phyloP scores from a whole-genome alignment of 2,113 vertebrate species.

The Scopus umbretta region DNA sequence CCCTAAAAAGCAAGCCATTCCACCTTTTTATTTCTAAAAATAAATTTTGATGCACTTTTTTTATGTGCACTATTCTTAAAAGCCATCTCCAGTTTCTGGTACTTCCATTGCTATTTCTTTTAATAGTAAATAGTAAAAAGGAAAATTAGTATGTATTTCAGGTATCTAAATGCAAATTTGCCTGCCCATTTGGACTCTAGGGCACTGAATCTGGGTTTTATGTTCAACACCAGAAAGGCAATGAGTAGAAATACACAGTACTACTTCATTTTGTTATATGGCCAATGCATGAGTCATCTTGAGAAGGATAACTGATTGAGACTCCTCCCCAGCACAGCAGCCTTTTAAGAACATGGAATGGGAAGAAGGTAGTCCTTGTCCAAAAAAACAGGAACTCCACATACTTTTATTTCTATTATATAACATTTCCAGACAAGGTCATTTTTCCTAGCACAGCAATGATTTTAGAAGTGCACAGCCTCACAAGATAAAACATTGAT shows the following conservation, averaged over 20 bases:
- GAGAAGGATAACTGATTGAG: not conserved
- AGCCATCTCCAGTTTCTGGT: not conserved
- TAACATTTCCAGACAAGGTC: not conserved
- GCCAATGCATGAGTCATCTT: rapidly evolving
- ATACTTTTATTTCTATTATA: not conserved
- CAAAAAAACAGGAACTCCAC: not conserved
- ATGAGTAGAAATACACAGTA: not conserved
- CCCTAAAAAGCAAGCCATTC: not conserved
- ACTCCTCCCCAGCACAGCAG: not conserved
- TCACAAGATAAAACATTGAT: not conserved
- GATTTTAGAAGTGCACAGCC: not conserved
- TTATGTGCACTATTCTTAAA: not conserved
- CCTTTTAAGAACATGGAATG: not conserved
- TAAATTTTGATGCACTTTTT: not conserved
- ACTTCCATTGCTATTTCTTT: not conserved
- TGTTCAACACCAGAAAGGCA: not conserved
- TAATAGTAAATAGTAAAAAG: not conserved
- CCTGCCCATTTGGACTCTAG: not conserved
- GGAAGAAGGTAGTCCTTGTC: not conserved
- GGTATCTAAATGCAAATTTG: not conserved
- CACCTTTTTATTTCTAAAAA: not conserved
- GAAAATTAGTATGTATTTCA: not conserved
- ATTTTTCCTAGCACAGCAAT: not conserved
- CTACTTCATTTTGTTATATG: not conserved
- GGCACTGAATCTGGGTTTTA: not conserved